Conservation (phyloP, 2,113 vertebrate genomes). For the Pedetes capensis region DNA sequence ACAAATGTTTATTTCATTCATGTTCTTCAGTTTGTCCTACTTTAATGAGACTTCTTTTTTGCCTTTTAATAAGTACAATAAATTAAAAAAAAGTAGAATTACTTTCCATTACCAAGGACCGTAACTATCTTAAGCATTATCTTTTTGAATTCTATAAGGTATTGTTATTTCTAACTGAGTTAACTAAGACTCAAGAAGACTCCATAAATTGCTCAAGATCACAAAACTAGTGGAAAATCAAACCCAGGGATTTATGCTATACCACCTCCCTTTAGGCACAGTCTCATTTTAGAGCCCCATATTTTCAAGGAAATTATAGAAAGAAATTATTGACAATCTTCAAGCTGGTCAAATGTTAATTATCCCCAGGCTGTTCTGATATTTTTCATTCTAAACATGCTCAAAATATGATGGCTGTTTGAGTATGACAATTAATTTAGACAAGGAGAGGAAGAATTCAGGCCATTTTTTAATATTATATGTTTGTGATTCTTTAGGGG, state of each 20-base stretch:
- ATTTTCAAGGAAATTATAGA: conserved; percentile 10
- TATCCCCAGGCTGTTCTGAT: conserved; percentile 30
- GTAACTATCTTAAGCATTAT: not conserved
- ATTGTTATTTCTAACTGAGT: not conserved
- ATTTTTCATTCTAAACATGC: conserved; percentile 53
- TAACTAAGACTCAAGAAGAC: not conserved
- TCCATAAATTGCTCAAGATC: not conserved
- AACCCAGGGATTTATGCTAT: not conserved
- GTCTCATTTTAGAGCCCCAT: not conserved
- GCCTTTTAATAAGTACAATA: not conserved
- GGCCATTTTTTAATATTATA: not conserved
- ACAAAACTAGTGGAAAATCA: conserved; percentile 1
- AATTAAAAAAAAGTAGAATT: not conserved
- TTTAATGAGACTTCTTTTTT: not conserved
- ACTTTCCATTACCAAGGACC: not conserved
- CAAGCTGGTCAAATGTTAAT: conserved; percentile 38
- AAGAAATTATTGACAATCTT: not conserved
- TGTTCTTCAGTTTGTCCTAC: not conserved
- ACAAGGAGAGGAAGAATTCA: not conserved
- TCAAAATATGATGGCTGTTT: conserved; percentile 40
- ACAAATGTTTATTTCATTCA: not conserved
- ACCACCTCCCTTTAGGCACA: not conserved
- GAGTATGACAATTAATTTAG: conserved; percentile 51
- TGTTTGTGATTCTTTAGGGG: not conserved
- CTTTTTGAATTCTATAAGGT: not conserved